Base-by-base conservation (phyloP, 2,113 vertebrate species). In the Garra rufa region DNA sequence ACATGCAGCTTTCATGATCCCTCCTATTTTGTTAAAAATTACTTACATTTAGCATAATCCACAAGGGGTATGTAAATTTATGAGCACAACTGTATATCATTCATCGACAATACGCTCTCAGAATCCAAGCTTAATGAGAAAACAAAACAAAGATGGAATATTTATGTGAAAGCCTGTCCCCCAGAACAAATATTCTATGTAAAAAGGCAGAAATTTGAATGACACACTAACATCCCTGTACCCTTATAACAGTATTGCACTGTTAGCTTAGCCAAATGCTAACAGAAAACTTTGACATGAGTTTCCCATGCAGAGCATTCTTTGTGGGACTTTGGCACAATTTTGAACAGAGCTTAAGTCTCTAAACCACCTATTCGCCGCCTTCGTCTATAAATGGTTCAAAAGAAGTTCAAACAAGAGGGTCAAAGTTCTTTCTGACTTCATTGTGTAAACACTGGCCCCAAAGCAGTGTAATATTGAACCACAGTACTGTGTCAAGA, bases 401-500 rank as follows among this genome's bases (percentile, higher is more conserved):
- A 73, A 71, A 24, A 1, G 21, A 44, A 34, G 69, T 44, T 71
- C 71, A 75, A 30, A 75, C 11, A 75, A 50, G 15, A 26, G 76
- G 82, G 82, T 61, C 82, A 83, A 76, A 65, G 59, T 76, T 77
- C 43, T 69, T 69, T 65, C n/a, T 19, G 38, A 44, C 74, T n/a
- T 26, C 46, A 21, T 14, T 6, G 24, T 63, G 55, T 61, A 44
- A 78, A 79, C 76, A 28, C n/a, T 44, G 41, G 76, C 41, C 24
- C 9, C 57, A 43, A 13, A 79, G 24, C 38, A 41, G 52, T 15
- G 24, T 14, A 79, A 63, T 79, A 61, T 13, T 17, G 19, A 65
- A 86, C 43, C 24, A 63, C 30, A 67, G 26, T 17, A 48, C 28
- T 30, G 26, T 80, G 24, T 19, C 30, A 34, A 57, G 8, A 1